A percentile compares a stretch with the other conserved stretches of the same genome.
Evolutionary conservation across 2,888 invertebrate species (phyloP).

Genomic region (Phorcus lineatus): DNA sequence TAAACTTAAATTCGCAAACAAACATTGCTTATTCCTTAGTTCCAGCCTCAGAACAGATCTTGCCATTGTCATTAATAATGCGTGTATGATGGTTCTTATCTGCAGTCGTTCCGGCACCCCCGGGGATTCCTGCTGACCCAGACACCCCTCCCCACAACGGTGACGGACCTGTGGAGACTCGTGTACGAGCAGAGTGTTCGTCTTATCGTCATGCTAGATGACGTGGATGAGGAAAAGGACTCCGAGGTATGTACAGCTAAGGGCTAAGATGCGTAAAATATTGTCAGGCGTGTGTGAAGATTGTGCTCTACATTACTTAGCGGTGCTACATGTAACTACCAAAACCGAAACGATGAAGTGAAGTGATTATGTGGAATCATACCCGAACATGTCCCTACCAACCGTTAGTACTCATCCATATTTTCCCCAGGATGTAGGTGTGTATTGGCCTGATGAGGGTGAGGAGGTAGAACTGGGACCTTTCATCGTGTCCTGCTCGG

Average conservation of each 20-base stretch:
- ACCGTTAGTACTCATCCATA: no score
- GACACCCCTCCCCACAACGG: constrained; percentile 66
- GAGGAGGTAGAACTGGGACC: constrained; percentile 4
- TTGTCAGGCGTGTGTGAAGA: no score
- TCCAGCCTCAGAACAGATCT: no score
- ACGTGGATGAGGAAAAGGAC: background rate
- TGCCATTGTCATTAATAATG: no score
- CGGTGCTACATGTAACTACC: no score
- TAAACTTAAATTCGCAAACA: no score
- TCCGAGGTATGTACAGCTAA: background rate
- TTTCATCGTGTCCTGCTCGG: background rate
- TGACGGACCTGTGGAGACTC: constrained; percentile 70
- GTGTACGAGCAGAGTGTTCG: constrained; percentile 33
- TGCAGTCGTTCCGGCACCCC: constrained; percentile 68
- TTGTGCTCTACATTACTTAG: no score
- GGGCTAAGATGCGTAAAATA: no score
- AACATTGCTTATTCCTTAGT: no score
- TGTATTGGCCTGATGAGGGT: background rate
- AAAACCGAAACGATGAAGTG: no score
- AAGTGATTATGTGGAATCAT: no score
- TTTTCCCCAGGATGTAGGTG: background rate
- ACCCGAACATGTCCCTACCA: no score
- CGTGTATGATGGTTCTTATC: background rate
- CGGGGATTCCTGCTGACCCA: constrained; percentile 69
- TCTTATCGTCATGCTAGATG: background rate